phyloP scores from a whole-genome alignment of 1,140 invertebrate species.

The Aphis gossypii region DNA sequence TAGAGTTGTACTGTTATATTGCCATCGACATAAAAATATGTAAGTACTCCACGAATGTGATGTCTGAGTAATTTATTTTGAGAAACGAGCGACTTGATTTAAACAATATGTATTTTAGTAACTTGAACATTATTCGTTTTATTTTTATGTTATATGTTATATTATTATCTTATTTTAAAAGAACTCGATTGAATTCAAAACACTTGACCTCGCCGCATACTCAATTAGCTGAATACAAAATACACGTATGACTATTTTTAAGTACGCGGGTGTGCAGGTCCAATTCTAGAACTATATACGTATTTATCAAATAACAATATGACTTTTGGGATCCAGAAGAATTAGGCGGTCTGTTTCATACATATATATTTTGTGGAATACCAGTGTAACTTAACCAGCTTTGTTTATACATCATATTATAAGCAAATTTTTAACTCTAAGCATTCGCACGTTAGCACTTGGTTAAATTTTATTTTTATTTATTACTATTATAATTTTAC shows the following conservation, averaged over 20 bases:
- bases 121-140: background rate
- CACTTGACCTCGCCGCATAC: background rate
- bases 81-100: background rate
- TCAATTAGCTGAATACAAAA: background rate
- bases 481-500: too few relatives aligned
- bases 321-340: background rate
- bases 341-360: background rate
- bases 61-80: background rate
- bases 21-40: background rate
- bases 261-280: background rate
- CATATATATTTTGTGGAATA: background rate
- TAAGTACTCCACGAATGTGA: too few relatives aligned
- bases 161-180: background rate
- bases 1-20: background rate
- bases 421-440: background rate
- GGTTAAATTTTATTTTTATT: background rate
- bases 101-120: background rate
- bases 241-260: background rate
- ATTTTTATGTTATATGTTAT: background rate
- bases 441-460: background rate
- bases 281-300: background rate
- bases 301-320: background rate
- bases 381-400: background rate
- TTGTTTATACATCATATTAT: background rate
- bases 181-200: background rate